These are phyloP conservation scores for Pitangus sulphuratus DNA, from an alignment of 2,797 vertebrate species.

Conservation along the genomic window DNA sequence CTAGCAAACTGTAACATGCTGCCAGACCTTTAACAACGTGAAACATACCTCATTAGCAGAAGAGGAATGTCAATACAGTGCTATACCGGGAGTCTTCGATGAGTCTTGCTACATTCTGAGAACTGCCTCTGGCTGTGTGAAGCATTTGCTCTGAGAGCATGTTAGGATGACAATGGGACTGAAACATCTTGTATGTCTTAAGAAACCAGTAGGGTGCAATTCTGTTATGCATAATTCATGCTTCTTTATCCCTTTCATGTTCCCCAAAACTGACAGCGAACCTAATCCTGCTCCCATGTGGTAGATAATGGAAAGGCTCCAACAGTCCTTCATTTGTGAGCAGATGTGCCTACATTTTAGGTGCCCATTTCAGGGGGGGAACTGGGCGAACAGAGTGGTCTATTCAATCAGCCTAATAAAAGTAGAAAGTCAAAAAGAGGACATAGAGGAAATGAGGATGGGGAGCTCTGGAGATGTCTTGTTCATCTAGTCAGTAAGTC, in stretches of 20 bases:
- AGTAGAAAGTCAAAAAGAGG: neutral
- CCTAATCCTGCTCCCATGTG: constrained; percentile 21
- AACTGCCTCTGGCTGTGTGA: neutral
- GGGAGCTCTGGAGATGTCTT: neutral
- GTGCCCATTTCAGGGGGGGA: neutral
- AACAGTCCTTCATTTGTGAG: neutral
- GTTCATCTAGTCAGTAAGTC: neutral
- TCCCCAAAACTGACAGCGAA: neutral
- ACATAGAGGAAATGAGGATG: neutral
- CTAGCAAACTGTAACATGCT: neutral
- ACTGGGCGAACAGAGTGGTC: neutral
- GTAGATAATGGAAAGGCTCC: constrained; percentile 3
- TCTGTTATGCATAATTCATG: constrained; percentile 29
- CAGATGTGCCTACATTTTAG: neutral
- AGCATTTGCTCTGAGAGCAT: constrained; percentile 5
- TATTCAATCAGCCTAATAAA: neutral
- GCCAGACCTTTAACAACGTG: neutral
- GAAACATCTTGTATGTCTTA: constrained; percentile 53
- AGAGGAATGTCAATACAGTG: neutral
- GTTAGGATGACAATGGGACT: constrained; percentile 24
- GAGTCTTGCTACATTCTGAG: neutral
- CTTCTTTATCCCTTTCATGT: constrained; percentile 18
- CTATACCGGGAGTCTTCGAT: neutral
- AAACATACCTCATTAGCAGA: neutral
- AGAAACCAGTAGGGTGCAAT: constrained; percentile 42